Conservation (phyloP, 2,888 invertebrate genomes). For the Pristionchus arcanus region DNA sequence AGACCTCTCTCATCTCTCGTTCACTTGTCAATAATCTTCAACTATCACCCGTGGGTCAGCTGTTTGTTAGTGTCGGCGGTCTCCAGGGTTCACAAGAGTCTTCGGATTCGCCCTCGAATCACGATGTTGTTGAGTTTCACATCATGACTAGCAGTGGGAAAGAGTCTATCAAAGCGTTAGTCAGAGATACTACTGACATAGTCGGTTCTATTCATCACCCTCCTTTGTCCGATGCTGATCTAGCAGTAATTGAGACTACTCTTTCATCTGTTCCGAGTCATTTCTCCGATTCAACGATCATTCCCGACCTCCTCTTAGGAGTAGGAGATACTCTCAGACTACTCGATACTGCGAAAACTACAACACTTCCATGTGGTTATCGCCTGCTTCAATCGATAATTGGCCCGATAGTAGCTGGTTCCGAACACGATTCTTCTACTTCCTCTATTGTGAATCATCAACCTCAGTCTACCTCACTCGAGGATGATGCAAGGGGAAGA, state of each 20-base stretch:
- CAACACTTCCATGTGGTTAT: not conserved
- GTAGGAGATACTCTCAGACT: not conserved
- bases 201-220: not conserved
- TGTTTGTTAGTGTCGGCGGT: not conserved
- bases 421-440: not conserved
- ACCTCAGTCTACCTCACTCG: not conserved
- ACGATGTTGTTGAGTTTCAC: not conserved
- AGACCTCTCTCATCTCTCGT: not conserved
- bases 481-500: not conserved
- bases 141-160: not conserved
- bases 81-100: not conserved
- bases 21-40: not conserved
- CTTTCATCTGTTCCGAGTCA: not conserved
- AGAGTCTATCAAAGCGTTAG: not conserved
- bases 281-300: not conserved
- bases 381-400: not conserved
- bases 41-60: not conserved
- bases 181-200: not conserved
- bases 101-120: not conserved
- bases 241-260: not conserved
- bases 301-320: not conserved
- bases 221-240: not conserved
- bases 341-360: not conserved
- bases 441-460: not conserved
- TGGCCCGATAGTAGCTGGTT: not conserved